A percentile compares a stretch with the other conserved stretches of the same genome.
These are phyloP conservation scores for Acrossocheilus wenchowensis DNA, from an alignment of 2,797 vertebrate species.

Conservation along the genomic window DNA sequence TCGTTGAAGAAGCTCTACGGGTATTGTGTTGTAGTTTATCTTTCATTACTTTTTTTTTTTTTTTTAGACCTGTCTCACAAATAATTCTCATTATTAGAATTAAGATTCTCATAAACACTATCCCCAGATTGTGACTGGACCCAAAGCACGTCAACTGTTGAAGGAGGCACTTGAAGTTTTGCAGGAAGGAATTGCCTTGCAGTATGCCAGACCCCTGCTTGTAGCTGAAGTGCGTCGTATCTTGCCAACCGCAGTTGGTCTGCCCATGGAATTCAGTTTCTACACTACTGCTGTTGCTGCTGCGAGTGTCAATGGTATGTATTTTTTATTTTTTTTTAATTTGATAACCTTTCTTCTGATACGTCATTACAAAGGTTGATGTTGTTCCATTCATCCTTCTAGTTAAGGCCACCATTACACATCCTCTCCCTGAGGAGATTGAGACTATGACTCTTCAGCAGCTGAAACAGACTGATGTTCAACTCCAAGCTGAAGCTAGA, in stretches of 20 bases:
- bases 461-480: constrained; percentile 75
- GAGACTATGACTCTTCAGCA: constrained; percentile 71
- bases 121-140: constrained; percentile 65
- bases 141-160: constrained; percentile 52
- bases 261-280: constrained; percentile 82
- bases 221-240: constrained; percentile 76
- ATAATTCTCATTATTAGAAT: neutral
- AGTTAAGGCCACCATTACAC: constrained; percentile 75
- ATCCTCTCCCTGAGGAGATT: constrained; percentile 73
- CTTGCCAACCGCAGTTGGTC: constrained; percentile 77
- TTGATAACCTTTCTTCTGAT: neutral
- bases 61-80: neutral
- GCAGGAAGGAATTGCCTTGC: constrained; percentile 66
- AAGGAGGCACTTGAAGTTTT: constrained; percentile 63
- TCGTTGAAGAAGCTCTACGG: constrained; percentile 72
- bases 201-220: constrained; percentile 75
- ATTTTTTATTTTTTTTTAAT: neutral
- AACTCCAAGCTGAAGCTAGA: constrained; percentile 73
- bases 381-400: constrained; percentile 42
- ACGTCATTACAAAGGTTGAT: constrained; percentile 39
- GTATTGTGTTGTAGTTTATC: constrained; percentile 63
- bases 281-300: constrained; percentile 76
- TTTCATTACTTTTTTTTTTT: neutral
- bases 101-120: neutral
- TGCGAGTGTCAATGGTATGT: constrained; percentile 69